Evolutionary conservation across 2,113 vertebrate genomes (phyloP), one percentile per base, ranked within the genome.

Genomic region (Cheirogaleus medius): DNA sequence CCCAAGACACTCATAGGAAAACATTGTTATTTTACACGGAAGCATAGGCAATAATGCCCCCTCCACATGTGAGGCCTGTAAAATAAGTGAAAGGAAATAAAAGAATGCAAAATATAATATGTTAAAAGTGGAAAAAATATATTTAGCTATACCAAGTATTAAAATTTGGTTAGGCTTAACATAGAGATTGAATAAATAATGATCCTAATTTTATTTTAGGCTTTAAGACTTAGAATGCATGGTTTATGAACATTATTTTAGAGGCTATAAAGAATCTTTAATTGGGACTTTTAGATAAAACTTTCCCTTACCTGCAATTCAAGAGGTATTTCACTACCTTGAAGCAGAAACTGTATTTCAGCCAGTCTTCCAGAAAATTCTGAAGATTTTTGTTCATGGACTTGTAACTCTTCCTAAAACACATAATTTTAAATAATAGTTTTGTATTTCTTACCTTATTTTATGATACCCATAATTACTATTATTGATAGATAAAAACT

Each of bases 291-390:
- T 32, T 20, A 87, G 94, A 90, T 82, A 92, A 83, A 44, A 81
- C 76, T 66, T 49, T 71, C 81, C 86, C 29, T 90, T 97, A 99
- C 99, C 99, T 99, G 99, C 0, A 99, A 98, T 96, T 99, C 99
- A 91, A 99, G 97, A 1, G 99, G 99, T 77, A 99, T 96, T 91
- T 99, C 99, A 96, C 98, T 98, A 98, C 98, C 99, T 91, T 99
- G 99, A 93, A 99, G 98, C 95, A 99, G 99, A 95, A 99, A 97
- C 90, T 99, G 99, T 98, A 99, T 99, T 97, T 99, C 99, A 25
- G 95, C 94, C 58, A 99, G 98, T 2, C 99, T 99, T 98, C 77
- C 99, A 91, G 99, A 99, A 97, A 99, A 99, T 93, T 99, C 99
- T 76, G 99, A 98, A 7, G 99, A 90, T 90, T 99, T 99, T 87